phyloP scores from a whole-genome alignment of 2,113 vertebrate species.

The Acinonyx jubatus region DNA sequence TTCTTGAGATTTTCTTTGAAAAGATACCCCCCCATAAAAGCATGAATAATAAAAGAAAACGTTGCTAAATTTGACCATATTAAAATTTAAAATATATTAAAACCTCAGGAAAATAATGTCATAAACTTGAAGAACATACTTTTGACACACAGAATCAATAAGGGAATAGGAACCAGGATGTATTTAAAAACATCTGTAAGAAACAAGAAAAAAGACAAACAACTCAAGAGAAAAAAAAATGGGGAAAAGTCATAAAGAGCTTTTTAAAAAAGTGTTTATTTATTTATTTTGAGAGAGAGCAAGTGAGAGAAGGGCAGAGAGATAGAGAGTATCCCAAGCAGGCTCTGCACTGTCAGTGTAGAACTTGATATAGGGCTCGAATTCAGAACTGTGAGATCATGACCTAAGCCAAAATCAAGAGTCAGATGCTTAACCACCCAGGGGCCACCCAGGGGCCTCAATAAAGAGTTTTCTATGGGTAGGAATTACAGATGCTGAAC shows the following conservation, averaged over 20 bases:
- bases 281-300: no score
- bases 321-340: no score
- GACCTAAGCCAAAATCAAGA: no score
- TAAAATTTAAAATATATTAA: constrained; percentile 16
- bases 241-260: neutral
- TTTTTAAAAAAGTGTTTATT: neutral
- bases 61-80: neutral
- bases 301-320: no score
- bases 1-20: neutral
- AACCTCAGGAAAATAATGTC: neutral
- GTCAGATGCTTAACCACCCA: no score
- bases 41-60: neutral
- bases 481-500: neutral
- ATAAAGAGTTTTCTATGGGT: neutral
- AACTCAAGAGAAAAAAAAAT: neutral
- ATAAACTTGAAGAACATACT: neutral
- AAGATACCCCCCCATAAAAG: neutral
- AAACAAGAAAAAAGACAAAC: neutral
- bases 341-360: no score
- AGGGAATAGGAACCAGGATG: neutral
- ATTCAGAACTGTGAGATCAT: no score
- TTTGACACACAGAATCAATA: neutral
- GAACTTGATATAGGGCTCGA: no score
- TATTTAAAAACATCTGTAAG: neutral
- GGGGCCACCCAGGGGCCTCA: no score